These are phyloP conservation scores for Gymnothorax javanicus DNA, from an alignment of 2,797 vertebrate genomes.

Conservation along the genomic window DNA sequence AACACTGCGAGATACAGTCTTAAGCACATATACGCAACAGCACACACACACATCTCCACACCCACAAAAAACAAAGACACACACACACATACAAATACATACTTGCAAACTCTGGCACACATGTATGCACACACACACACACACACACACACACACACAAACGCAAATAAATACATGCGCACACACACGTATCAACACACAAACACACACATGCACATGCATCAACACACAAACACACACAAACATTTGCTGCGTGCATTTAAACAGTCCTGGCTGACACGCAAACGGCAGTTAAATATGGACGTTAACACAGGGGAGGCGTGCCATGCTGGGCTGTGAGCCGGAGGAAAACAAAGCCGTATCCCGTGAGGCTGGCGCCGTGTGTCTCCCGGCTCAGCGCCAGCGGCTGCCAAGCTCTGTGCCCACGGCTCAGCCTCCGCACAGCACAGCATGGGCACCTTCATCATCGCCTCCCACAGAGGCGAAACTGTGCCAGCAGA, in stretches of 20 bases:
- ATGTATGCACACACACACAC: background rate
- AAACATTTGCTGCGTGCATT: background rate
- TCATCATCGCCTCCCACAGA: background rate
- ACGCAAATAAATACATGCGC: too few species aligned
- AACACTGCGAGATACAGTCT: too few species aligned
- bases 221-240: background rate
- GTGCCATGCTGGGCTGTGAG: background rate
- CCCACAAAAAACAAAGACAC: too few species aligned
- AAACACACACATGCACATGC: background rate
- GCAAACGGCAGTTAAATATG: background rate
- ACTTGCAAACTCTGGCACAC: background rate
- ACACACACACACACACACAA: too few species aligned
- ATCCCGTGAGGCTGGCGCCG: background rate
- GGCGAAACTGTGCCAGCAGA: background rate
- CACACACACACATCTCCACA: too few species aligned
- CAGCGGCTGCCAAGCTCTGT: background rate
- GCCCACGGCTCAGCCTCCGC: background rate
- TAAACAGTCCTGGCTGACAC: background rate
- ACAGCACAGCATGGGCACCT: background rate
- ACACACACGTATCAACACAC: background rate
- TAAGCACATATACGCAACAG: too few species aligned
- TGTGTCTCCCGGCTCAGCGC: background rate
- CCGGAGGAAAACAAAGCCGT: background rate
- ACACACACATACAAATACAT: background rate
- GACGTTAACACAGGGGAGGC: background rate